Percentiles rank a stretch among this genome's conserved stretches.
Evolutionary conservation across 2,797 vertebrate genomes (phyloP).

Genomic region (Gadopsis marmoratus): DNA sequence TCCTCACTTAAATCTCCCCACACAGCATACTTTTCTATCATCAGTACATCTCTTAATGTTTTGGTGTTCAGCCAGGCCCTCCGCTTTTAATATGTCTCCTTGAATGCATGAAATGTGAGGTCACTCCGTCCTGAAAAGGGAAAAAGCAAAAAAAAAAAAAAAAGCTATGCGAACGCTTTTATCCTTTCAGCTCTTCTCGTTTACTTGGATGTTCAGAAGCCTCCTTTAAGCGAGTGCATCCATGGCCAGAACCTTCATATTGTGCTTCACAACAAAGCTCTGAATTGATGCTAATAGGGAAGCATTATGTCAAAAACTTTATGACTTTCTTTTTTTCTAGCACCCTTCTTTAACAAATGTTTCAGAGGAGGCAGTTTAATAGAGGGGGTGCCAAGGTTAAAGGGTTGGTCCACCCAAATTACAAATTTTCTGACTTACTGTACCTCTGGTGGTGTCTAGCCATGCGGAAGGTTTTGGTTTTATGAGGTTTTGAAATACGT

Average conservation of each 20-base stretch:
- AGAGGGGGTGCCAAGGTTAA: not conserved
- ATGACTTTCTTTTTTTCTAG: not conserved
- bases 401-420: not conserved
- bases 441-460: not conserved
- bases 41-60: slow-evolving; percentile 27
- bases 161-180: not conserved
- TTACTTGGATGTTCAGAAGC: not conserved
- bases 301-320: not conserved
- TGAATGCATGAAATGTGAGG: slow-evolving; percentile 25
- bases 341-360: not conserved
- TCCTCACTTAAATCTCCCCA: slow-evolving; percentile 25
- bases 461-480: not conserved
- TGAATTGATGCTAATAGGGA: not conserved
- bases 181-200: not conserved
- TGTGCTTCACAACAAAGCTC: not conserved
- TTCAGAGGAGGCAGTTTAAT: not conserved
- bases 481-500: not conserved
- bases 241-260: not conserved
- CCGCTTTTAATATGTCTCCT: slow-evolving; percentile 9
- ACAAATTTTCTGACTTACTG: not conserved
- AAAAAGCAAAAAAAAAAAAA: not conserved
- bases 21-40: not conserved
- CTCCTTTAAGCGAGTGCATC: not conserved
- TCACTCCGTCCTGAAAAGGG: not conserved
- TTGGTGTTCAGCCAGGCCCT: slow-evolving; percentile 23